Evolutionary conservation across 2,888 invertebrate genomes (phyloP), one percentile per base, ranked within the genome.

Genomic region (Monoplex corrugatus): DNA sequence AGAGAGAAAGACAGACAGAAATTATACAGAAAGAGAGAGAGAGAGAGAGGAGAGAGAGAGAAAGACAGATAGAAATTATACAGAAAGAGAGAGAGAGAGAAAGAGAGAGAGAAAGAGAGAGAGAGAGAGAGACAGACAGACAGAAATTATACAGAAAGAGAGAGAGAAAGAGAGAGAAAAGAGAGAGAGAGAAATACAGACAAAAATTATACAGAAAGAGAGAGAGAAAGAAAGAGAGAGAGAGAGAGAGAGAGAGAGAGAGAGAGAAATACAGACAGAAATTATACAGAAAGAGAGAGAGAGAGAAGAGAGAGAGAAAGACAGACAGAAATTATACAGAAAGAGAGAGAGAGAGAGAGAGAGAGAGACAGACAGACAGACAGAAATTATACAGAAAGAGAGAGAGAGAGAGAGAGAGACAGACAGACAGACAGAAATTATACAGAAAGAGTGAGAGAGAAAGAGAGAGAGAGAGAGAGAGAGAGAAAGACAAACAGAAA

Each of bases 21-120:
- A 90, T 83, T 50, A 68, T 80, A 87, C 86, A 86, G 87, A 86
- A 75, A 89, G 87, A 90, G 90, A 87, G 89, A 89, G 89, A 90
- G 75, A 78, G 72, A 72, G 32, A 78, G 87, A 89, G 80, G 88
- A 88, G 84, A 89, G 78, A 75, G 83, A 88, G 88, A 84, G 89
- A 88, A 75, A 84, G 88, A 89, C 84, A 75, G 85, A 88, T 72
- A 88, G 72, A 84, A n/a, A n/a, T n/a, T 50, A 89, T 84, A 89
- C 72, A 89, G 50, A 45, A 68, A 88, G 32, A 72, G 72, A 35
- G 72, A 72, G 5, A 35, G 72, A 72, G 72, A 35, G 23, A 68
- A 16, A 38, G 75, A 35, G 35, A 35, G 35, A 19, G 75, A 35
- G 63, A 72, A 32, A 72, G 6, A 72, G 35, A 72, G 23, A 10